phyloP scores from a whole-genome alignment of 2,113 vertebrate species.

The Aix galericulata region DNA sequence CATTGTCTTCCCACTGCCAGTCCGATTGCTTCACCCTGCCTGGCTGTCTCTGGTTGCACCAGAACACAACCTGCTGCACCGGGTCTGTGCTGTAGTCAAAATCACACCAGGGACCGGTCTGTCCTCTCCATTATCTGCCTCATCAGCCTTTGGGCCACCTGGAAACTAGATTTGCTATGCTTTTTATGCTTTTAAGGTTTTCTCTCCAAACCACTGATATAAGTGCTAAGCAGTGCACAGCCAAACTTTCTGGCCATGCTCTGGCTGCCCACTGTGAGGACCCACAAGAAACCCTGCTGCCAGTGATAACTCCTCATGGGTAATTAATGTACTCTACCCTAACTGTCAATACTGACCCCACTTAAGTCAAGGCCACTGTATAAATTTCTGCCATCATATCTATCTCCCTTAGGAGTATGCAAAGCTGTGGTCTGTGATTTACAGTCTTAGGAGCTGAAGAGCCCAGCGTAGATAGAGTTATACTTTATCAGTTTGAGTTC shows the following conservation, averaged over 20 bases:
- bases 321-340: neutral
- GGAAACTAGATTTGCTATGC: neutral
- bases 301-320: accelerated
- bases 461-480: neutral
- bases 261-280: neutral
- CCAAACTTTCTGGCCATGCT: neutral
- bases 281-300: neutral
- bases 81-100: neutral
- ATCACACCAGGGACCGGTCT: neutral
- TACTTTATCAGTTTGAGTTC: neutral
- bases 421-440: neutral
- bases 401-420: neutral
- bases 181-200: neutral
- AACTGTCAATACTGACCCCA: neutral
- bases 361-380: neutral
- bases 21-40: neutral
- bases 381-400: neutral
- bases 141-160: neutral
- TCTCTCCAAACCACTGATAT: neutral
- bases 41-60: neutral
- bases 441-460: neutral
- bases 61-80: neutral
- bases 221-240: neutral
- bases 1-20: neutral
- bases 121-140: neutral